Evolutionary conservation across 2,888 invertebrate genomes (phyloP).

Genomic region (Acanthoscelides obtectus): DNA sequence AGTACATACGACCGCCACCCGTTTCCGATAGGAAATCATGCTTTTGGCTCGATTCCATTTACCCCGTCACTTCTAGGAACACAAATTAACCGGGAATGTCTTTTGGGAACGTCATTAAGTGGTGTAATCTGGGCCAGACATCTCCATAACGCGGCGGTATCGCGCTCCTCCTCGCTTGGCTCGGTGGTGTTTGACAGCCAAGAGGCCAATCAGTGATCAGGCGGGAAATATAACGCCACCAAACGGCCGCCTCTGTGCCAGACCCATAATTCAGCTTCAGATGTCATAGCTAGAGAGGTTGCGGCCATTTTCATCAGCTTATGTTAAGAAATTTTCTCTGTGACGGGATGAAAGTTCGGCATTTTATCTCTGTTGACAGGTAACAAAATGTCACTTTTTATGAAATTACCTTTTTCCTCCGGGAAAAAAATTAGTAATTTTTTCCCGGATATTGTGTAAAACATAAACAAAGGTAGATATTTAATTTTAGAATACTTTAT

Average conservation of each 20-base stretch:
- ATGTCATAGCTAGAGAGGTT: no score
- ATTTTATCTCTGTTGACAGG: no score
- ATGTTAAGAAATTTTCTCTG: no score
- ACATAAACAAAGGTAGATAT: no score
- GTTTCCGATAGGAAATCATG: background rate
- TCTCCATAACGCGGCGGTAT: background rate
- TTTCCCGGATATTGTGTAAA: no score
- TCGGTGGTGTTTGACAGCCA: background rate
- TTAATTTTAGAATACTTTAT: no score
- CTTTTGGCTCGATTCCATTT: background rate
- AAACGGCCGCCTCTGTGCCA: background rate
- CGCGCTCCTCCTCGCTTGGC: no score
- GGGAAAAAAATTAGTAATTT: no score
- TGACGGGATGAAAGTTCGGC: no score
- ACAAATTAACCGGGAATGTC: background rate
- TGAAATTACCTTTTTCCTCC: no score
- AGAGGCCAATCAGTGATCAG: background rate
- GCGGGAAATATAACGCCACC: background rate
- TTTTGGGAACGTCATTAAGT: background rate
- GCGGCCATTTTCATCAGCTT: no score
- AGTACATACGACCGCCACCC: background rate
- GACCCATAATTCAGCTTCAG: background rate
- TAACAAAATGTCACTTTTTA: no score
- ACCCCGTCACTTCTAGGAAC: background rate
- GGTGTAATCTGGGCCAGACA: background rate